phyloP scores from a whole-genome alignment of 2,797 vertebrate genomes.

The Eulemur mongoz region DNA sequence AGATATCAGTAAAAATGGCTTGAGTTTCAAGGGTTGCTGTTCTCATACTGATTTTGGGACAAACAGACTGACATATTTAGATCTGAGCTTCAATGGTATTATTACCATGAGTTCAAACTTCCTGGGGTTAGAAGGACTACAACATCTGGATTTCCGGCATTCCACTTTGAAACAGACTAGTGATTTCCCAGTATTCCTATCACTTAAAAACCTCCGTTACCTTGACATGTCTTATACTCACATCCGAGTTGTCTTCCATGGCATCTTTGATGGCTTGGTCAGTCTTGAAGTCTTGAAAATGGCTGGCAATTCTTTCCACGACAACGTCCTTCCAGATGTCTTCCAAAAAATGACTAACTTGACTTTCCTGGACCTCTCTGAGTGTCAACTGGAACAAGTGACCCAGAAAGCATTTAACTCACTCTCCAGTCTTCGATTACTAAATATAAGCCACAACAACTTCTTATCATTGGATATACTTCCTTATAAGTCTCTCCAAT shows the following conservation, averaged over 20 bases:
- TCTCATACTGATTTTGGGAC: accelerated
- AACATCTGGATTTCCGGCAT: slow-evolving; percentile 84
- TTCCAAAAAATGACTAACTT: slow-evolving; percentile 82
- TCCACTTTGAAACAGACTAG: slow-evolving; percentile 77
- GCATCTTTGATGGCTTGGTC: slow-evolving; percentile 83
- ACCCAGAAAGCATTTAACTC: slow-evolving; percentile 71
- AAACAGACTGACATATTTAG: slow-evolving; percentile 83
- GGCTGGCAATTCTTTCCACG: slow-evolving; percentile 84
- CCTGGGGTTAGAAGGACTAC: slow-evolving; percentile 68
- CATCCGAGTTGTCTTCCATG: slow-evolving; percentile 73
- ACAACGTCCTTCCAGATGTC: slow-evolving; percentile 72
- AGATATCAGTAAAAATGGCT: slow-evolving; percentile 85
- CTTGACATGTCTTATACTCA: slow-evolving; percentile 86
- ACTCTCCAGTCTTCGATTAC: slow-evolving; percentile 76
- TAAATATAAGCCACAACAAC: slow-evolving; percentile 86
- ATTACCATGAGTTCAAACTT: slow-evolving; percentile 80
- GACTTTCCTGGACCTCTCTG: slow-evolving; percentile 83
- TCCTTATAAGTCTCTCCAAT: slow-evolving; percentile 58
- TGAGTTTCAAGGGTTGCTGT: slow-evolving; percentile 79
- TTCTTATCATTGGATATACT: slow-evolving; percentile 78
- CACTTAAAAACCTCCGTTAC: slow-evolving; percentile 82
- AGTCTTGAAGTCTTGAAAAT: slow-evolving; percentile 84
- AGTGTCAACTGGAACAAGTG: slow-evolving; percentile 80
- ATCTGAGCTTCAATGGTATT: slow-evolving; percentile 85
- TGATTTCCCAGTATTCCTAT: slow-evolving; percentile 78